Base-by-base conservation (phyloP, 2,797 vertebrate genomes). In the Myotis daubentonii region DNA sequence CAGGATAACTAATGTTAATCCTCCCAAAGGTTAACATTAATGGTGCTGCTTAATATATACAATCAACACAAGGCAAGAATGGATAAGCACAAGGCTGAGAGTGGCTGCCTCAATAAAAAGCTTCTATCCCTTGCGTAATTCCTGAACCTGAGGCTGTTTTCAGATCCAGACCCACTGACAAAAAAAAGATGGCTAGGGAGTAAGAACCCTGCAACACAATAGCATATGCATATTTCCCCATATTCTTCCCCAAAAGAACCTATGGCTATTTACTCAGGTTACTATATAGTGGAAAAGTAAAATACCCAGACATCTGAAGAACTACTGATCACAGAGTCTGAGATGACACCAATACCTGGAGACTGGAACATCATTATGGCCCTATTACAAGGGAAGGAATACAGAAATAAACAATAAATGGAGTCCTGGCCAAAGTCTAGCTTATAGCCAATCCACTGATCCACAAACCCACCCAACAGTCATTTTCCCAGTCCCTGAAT, bases 51-150 rank as follows among this genome's bases (percentile, higher is more conserved):
- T 82, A 92, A 89, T 23, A 72, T 44, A 82, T 8, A 82, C 4
- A 76, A 70, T 53, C 62, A 96, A 92, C 92, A 36, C 19, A 92
- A 89, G 47, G 74, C 36, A 71, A 92, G 62, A 76, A 70, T 16
- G 13, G 38, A 47, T 62, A 86, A 86, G 19, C 47, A 85, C 41
- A 76, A 84, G 20, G 33, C 60, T 57, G 10, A 93, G 33, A 16
- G n/a, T 80, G 28, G 72, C 0, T 88, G 44, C 17, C 53, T 81
- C 66, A 88, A 75, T 85, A 76, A 89, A 93, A 70, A 89, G 11
- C 28, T n/a, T 65, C 22, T 72, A 71, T 13, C 17, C 55, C 33
- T 44, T 83, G 79, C 20, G 41, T 47, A 94, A 65, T 92, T 87
- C 55, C 81, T 68, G 20, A 13, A 89, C 49, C 71, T 87, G 20